A percentile compares a stretch with the other conserved stretches of the same genome.
These are phyloP conservation scores for Eutrigla gurnardus DNA, from an alignment of 2,797 vertebrate genomes.

Conservation along the genomic window DNA sequence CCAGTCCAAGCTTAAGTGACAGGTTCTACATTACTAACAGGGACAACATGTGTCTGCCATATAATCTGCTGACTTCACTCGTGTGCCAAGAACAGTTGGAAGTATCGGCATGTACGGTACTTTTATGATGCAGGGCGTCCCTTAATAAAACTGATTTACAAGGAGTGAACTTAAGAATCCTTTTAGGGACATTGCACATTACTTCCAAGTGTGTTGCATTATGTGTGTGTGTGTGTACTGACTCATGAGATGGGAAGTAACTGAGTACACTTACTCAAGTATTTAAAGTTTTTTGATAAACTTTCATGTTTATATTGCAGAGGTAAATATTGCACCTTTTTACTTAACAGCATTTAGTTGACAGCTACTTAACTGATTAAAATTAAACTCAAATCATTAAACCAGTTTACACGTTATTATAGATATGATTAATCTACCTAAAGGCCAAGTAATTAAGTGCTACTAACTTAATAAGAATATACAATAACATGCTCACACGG, in stretches of 20 bases:
- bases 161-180: slow-evolving; percentile 7
- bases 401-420: too few species aligned
- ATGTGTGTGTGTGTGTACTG: neutral
- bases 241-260: neutral
- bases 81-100: slow-evolving; percentile 44
- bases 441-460: neutral
- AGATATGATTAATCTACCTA: too few species aligned
- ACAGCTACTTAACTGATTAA: too few species aligned
- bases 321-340: neutral
- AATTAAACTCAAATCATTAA: too few species aligned
- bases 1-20: slow-evolving; percentile 63
- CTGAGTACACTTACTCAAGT: neutral
- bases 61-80: slow-evolving; percentile 37
- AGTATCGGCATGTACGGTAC: slow-evolving; percentile 23
- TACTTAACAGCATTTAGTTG: neutral
- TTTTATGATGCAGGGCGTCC: slow-evolving; percentile 17
- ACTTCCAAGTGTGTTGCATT: neutral
- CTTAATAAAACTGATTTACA: slow-evolving; percentile 23
- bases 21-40: slow-evolving; percentile 59
- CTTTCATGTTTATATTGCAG: neutral
- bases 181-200: slow-evolving; percentile 6
- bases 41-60: slow-evolving; percentile 52
- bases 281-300: too few species aligned
- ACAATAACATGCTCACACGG: neutral
- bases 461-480: neutral